These are phyloP conservation scores for Electrophaes corylata DNA, from an alignment of 2,888 invertebrate genomes.

Conservation along the genomic window DNA sequence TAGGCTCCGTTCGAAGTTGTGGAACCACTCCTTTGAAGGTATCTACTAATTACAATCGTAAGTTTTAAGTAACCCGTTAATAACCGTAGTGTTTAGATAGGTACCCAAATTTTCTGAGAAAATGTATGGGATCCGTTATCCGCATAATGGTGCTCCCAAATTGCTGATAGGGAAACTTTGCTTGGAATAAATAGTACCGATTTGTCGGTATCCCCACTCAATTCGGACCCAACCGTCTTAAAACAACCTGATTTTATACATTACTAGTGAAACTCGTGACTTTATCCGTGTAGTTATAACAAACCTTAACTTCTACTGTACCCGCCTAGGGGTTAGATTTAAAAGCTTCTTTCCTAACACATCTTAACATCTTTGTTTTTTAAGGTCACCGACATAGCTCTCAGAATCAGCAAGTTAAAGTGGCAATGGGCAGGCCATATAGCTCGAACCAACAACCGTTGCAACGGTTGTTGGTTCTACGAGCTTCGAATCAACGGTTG, in stretches of 20 bases:
- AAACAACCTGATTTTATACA: conserved; percentile 36
- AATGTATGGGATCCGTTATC: conserved; percentile 56
- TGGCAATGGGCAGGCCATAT: no score
- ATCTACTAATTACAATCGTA: conserved; percentile 18
- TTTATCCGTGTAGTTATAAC: no score
- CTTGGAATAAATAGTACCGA: conserved; percentile 68
- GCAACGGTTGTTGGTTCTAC: no score
- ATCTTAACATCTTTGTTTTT: no score
- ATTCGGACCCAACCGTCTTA: conserved; percentile 48
- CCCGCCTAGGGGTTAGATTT: no score
- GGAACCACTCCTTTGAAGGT: conserved; percentile 7
- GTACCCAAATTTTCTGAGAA: conserved; percentile 37
- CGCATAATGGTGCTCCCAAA: conserved; percentile 65
- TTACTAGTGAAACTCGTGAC: no score
- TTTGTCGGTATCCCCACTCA: conserved; percentile 58
- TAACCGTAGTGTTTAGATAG: conserved; percentile 34
- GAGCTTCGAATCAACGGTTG: no score
- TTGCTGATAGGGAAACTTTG: conserved; percentile 73
- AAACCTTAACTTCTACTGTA: no score
- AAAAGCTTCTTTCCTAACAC: no score
- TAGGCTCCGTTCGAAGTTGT: conserved; percentile 10
- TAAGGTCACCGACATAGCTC: no score
- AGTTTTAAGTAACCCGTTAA: conserved; percentile 28
- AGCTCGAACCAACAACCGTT: no score
- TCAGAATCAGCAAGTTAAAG: no score